Percentiles rank a stretch among this genome's conserved stretches.
These are phyloP conservation scores for Odontesthes bonariensis DNA, from an alignment of 2,113 vertebrate genomes.

Conservation along the genomic window DNA sequence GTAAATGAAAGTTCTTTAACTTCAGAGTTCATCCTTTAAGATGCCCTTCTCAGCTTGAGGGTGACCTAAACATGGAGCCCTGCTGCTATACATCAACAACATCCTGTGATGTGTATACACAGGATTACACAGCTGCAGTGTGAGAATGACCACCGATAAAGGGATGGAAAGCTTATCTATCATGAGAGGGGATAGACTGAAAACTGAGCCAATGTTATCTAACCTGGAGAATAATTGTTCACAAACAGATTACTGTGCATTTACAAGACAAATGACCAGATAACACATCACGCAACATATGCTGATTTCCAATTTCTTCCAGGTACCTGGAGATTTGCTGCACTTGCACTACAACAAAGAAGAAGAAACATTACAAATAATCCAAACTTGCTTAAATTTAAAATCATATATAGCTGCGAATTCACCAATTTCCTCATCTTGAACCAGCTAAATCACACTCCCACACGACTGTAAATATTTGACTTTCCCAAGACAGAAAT, in stretches of 20 bases:
- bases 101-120: constrained; percentile 2
- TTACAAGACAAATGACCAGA: neutral
- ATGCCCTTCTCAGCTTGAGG: neutral
- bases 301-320: neutral
- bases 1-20: neutral
- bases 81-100: constrained; percentile 7
- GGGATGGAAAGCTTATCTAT: constrained; percentile 27
- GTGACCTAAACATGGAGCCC: neutral
- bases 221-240: neutral
- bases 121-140: constrained; percentile 31
- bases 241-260: neutral
- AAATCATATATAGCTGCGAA: too few species aligned
- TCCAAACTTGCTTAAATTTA: too few species aligned
- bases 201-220: constrained; percentile 5
- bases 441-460: neutral
- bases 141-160: constrained; percentile 10
- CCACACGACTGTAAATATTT: neutral
- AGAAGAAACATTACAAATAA: too few species aligned
- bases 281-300: neutral
- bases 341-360: too few species aligned
- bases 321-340: too few species aligned
- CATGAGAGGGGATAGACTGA: neutral
- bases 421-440: too few species aligned
- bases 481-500: neutral
- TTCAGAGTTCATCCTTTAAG: neutral